Percentiles rank a stretch among this genome's conserved stretches.
phyloP scores from a whole-genome alignment of 1,140 invertebrate species.

The Nixonia krombeini region DNA sequence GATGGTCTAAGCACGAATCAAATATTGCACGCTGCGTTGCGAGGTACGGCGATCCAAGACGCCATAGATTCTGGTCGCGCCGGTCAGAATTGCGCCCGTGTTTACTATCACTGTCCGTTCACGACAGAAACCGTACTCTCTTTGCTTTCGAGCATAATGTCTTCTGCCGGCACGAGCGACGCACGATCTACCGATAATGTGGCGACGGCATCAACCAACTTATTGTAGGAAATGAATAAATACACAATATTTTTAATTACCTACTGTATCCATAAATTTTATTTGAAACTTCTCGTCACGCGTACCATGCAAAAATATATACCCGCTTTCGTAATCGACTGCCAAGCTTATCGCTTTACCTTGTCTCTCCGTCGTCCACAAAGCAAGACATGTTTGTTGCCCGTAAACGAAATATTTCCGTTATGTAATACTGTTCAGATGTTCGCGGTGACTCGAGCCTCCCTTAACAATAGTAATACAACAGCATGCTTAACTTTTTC shows the following conservation, averaged over 20 bases:
- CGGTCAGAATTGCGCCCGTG: slow-evolving; percentile 54
- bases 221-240: not conserved
- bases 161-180: slow-evolving; percentile 22
- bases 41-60: slow-evolving; percentile 83
- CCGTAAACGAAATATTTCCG: too few relatives aligned
- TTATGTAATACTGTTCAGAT: too few relatives aligned
- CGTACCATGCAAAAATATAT: too few relatives aligned
- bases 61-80: slow-evolving; percentile 78
- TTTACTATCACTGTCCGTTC: slow-evolving; percentile 64
- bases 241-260: not conserved
- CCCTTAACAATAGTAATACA: too few relatives aligned
- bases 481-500: too few relatives aligned
- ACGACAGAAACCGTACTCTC: slow-evolving; percentile 63
- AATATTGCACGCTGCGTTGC: slow-evolving; percentile 79
- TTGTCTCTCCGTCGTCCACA: too few relatives aligned
- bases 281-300: too few relatives aligned
- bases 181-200: slow-evolving; percentile 17
- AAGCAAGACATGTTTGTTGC: too few relatives aligned
- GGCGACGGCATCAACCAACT: slow-evolving; percentile 23
- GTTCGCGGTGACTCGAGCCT: too few relatives aligned
- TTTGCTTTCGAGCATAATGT: slow-evolving; percentile 54
- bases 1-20: slow-evolving; percentile 79
- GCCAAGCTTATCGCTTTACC: too few relatives aligned
- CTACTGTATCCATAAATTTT: too few relatives aligned
- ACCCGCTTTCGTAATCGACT: too few relatives aligned